A percentile compares a stretch with the other conserved stretches of the same genome.
Evolutionary conservation across 2,113 vertebrate species (phyloP).

Genomic region (Delphinus delphis): DNA sequence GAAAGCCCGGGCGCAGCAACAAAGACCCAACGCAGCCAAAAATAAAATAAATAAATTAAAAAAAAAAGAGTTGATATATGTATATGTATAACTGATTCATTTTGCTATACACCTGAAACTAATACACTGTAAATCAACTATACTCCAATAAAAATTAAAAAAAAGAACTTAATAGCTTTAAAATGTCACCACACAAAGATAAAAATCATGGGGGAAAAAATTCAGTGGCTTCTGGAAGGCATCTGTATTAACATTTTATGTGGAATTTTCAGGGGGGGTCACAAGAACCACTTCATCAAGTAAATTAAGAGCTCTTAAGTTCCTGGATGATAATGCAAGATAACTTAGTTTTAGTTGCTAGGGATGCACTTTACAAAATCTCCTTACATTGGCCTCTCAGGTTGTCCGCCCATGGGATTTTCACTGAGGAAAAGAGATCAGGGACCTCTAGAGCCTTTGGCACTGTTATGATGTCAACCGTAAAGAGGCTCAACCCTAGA

Average conservation of each 20-base stretch:
- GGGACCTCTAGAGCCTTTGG: not conserved
- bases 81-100: too few species aligned
- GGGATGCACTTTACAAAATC: not conserved
- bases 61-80: too few species aligned
- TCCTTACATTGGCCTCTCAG: not conserved
- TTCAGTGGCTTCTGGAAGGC: not conserved
- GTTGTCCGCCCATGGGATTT: not conserved
- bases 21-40: too few species aligned
- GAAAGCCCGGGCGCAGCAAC: too few species aligned
- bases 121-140: too few species aligned
- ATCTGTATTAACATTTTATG: not conserved
- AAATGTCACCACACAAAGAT: not conserved
- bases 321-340: not conserved
- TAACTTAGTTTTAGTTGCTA: not conserved
- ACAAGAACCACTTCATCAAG: not conserved
- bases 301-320: not conserved
- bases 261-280: not conserved
- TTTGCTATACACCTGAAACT: too few species aligned
- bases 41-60: too few species aligned
- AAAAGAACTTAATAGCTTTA: not conserved
- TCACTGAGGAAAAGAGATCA: not conserved
- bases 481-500: accelerated
- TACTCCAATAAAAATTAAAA: too few species aligned
- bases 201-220: not conserved
- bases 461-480: not conserved